phyloP scores from a whole-genome alignment of 2,113 vertebrate species.

The Rhinolophus sinicus region DNA sequence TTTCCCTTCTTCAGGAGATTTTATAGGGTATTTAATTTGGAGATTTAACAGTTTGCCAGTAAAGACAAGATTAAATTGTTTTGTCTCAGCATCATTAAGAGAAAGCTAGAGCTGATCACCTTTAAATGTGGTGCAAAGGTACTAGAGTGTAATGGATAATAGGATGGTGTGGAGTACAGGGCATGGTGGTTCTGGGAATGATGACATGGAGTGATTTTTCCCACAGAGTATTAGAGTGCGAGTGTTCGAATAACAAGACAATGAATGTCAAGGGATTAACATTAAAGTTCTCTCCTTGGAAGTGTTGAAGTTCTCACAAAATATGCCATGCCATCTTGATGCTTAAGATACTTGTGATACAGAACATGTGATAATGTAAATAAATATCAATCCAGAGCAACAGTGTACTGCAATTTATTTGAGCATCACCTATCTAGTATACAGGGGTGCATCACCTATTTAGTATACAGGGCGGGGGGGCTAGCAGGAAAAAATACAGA shows the following conservation, averaged over 20 bases:
- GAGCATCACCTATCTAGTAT: background rate
- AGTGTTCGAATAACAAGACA: background rate
- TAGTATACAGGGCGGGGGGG: background rate
- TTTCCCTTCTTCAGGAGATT: background rate
- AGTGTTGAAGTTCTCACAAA: background rate
- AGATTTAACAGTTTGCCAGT: background rate
- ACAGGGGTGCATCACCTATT: fast-evolving
- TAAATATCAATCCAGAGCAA: background rate
- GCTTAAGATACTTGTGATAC: background rate
- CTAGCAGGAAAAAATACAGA: background rate
- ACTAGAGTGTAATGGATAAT: background rate
- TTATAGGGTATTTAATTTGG: background rate
- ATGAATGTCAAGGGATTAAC: background rate
- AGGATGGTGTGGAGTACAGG: background rate
- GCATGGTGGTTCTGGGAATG: background rate
- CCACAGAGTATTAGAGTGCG: background rate
- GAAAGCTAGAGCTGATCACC: background rate
- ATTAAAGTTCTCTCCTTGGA: background rate
- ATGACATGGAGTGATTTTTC: background rate
- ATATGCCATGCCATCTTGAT: background rate
- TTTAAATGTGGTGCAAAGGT: background rate
- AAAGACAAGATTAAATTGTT: background rate
- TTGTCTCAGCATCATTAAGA: background rate
- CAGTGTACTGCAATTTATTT: background rate
- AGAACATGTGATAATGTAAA: background rate